These are phyloP conservation scores for Cladopsammia gracilis DNA, from an alignment of 64 coral and sea anemone genomes.

Conservation along the genomic window DNA sequence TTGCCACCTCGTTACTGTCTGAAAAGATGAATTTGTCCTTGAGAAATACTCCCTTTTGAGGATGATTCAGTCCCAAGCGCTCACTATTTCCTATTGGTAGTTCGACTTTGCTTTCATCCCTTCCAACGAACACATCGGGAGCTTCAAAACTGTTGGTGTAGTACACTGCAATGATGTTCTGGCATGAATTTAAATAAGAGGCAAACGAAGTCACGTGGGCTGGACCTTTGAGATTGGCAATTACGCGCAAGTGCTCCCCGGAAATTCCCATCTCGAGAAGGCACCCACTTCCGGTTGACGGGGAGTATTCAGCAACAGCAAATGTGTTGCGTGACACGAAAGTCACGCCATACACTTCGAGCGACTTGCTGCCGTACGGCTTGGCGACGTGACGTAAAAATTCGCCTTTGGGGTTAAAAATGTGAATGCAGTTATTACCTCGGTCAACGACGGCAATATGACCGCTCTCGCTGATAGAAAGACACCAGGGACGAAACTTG, in stretches of 20 bases:
- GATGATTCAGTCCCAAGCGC: not conserved
- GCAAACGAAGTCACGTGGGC: constrained; percentile 15
- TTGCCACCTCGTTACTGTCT: constrained; percentile 6
- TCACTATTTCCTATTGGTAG: not conserved
- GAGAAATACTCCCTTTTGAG: constrained; percentile 34
- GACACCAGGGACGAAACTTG: constrained; percentile 21
- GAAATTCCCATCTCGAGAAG: constrained; percentile 40
- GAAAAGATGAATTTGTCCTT: constrained; percentile 49
- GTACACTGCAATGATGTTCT: constrained; percentile 38
- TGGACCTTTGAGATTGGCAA: constrained; percentile 36
- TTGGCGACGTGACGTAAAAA: constrained; percentile 43
- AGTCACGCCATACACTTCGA: constrained; percentile 44
- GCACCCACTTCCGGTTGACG: constrained; percentile 21
- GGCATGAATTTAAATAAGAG: not conserved
- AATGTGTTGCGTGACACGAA: constrained; percentile 44
- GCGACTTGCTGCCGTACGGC: constrained; percentile 17
- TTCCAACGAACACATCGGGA: constrained; percentile 12
- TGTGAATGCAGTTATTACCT: constrained; percentile 51
- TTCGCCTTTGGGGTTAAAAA: constrained; percentile 36
- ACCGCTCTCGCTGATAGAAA: constrained; percentile 27
- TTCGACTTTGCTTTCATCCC: constrained; percentile 8
- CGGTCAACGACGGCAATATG: constrained; percentile 38
- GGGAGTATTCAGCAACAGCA: constrained; percentile 29
- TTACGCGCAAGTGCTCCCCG: constrained; percentile 30
- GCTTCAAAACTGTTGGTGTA: constrained; percentile 45